These are phyloP conservation scores for Ammodramus savannarum DNA, from an alignment of 2,113 vertebrate species.

Conservation along the genomic window DNA sequence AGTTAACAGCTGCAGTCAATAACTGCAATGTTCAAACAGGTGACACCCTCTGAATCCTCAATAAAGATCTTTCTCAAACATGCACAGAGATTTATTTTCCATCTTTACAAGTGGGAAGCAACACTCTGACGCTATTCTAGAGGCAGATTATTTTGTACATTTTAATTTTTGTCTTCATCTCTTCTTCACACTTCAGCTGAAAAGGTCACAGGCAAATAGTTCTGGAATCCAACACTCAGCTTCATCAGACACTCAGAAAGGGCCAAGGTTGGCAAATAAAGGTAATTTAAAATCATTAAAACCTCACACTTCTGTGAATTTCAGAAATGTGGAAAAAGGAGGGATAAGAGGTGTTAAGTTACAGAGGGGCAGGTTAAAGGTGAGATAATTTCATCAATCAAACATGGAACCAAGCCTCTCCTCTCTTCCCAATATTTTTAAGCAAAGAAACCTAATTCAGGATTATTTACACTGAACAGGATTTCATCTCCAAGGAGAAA, in stretches of 20 bases:
- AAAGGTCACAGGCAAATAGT: neutral
- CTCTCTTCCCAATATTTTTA: neutral
- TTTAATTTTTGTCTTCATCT: neutral
- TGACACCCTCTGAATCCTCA: neutral
- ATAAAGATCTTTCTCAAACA: neutral
- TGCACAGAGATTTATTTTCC: neutral
- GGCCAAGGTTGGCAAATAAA: neutral
- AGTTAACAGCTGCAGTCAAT: neutral
- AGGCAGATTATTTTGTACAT: neutral
- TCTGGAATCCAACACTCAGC: neutral
- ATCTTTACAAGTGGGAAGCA: neutral
- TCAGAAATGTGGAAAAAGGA: neutral
- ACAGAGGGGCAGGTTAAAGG: neutral
- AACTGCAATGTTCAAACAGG: neutral
- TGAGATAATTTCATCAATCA: neutral
- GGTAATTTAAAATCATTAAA: neutral
- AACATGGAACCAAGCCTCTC: neutral
- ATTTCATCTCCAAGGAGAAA: neutral
- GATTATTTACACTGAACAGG: neutral
- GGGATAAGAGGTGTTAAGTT: neutral
- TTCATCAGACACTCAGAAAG: neutral
- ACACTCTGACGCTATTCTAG: neutral
- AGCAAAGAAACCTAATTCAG: neutral
- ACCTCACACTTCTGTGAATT: neutral
- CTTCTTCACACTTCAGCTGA: neutral